Evolutionary conservation across 2,888 invertebrate genomes (phyloP).

Genomic region (Theretra japonica): DNA sequence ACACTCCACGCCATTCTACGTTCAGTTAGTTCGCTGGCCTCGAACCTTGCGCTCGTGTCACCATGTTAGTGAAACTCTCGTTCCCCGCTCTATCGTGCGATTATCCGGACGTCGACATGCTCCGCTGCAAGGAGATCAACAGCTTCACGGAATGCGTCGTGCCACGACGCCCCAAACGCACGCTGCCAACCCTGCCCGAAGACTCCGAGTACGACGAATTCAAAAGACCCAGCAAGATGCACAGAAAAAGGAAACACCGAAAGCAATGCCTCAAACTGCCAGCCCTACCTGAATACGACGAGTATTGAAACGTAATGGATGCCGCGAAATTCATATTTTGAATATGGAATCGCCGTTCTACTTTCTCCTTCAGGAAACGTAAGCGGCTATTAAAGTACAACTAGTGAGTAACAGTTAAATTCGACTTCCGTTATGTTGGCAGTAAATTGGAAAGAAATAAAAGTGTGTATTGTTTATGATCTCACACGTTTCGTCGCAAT

Average conservation of each 20-base stretch:
- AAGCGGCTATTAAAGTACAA: conserved; percentile 25
- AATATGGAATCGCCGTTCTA: conserved; percentile 22
- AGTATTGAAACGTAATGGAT: conserved; percentile 58
- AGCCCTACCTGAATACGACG: conserved; percentile 71
- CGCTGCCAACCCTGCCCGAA: conserved; percentile 71
- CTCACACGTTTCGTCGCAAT: conserved; percentile 7
- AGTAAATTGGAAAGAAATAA: conserved; percentile 14
- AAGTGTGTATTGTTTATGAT: conserved; percentile 23
- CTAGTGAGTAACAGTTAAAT: conserved; percentile 27
- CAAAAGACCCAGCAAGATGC: conserved; percentile 61
- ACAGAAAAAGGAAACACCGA: conserved; percentile 64
- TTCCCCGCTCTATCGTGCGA: conserved; percentile 58
- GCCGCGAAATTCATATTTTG: conserved; percentile 13
- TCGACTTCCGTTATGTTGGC: conserved; percentile 15
- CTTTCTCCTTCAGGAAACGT: conserved; percentile 24
- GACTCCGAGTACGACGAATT: conserved; percentile 73
- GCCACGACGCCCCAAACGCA: conserved; percentile 68
- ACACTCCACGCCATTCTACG: conserved; percentile 33
- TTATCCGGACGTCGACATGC: conserved; percentile 72
- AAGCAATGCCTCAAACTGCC: conserved; percentile 67
- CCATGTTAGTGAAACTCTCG: conserved; percentile 72
- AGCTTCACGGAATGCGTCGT: conserved; percentile 71
- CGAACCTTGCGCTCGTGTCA: conserved; percentile 56
- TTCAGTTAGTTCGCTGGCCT: conserved; percentile 54
- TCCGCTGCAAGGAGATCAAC: conserved; percentile 68